These are phyloP conservation scores for Cyclopterus lumpus DNA, from an alignment of 2,797 vertebrate genomes.

Conservation along the genomic window DNA sequence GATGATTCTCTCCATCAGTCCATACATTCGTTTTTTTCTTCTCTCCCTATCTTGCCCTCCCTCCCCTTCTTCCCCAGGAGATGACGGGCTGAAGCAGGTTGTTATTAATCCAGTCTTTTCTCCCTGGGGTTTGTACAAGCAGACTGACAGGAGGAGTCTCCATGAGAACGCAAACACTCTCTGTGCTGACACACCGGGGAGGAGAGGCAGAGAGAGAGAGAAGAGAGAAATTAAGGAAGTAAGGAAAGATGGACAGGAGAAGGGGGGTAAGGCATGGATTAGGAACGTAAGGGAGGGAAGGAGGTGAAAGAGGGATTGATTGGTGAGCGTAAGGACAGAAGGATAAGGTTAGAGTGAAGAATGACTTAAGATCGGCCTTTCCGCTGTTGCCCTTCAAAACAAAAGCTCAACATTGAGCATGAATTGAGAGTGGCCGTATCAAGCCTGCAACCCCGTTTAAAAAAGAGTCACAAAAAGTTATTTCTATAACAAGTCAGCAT, in stretches of 20 bases:
- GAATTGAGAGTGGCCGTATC: no score
- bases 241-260: background rate
- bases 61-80: slow-evolving; percentile 25
- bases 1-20: background rate
- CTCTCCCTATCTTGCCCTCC: background rate
- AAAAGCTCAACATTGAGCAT: no score
- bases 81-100: slow-evolving; percentile 44
- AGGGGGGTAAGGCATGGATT: background rate
- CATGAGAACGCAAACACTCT: slow-evolving; percentile 30
- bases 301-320: background rate
- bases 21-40: background rate
- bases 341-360: background rate
- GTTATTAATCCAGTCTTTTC: slow-evolving; percentile 41
- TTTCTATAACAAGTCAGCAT: no score
- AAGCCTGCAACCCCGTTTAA: no score
- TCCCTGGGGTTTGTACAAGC: slow-evolving; percentile 32
- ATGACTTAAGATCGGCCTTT: no score
- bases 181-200: background rate
- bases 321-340: background rate
- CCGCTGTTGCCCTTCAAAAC: no score
- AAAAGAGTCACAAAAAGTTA: no score
- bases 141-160: slow-evolving; percentile 34
- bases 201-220: background rate
- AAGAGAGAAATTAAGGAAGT: background rate
- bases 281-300: background rate